Conservation (phyloP, 1,140 invertebrate species). For the Kradibia gibbosae region DNA sequence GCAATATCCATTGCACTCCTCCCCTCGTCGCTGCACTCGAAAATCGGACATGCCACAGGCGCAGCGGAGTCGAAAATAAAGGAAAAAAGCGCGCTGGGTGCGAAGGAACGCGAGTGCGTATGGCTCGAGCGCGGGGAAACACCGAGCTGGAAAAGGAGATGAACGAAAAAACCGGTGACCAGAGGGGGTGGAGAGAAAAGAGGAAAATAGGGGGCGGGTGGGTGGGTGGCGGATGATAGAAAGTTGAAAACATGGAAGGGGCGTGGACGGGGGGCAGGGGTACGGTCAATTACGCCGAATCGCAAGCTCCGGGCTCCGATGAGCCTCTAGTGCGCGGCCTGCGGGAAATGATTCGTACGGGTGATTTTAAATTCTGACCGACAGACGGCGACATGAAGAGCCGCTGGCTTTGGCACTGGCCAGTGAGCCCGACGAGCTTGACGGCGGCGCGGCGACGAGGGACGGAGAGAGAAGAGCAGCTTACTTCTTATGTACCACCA, state of each 20-base stretch:
- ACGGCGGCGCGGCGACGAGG: too few relatives aligned
- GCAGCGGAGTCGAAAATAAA: too few relatives aligned
- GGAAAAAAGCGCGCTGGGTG: too few relatives aligned
- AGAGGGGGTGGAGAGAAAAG: not conserved
- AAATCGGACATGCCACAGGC: not conserved
- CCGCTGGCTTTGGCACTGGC: too few relatives aligned
- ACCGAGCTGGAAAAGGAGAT: too few relatives aligned
- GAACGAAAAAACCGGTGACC: too few relatives aligned
- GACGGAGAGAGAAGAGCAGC: too few relatives aligned
- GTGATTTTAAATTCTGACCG: not conserved
- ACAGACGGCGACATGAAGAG: not conserved
- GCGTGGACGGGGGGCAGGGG: slow-evolving; percentile 12
- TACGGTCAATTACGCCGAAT: slow-evolving; percentile 41
- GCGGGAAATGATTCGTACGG: not conserved
- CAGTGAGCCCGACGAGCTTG: too few relatives aligned
- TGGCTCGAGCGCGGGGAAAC: too few relatives aligned
- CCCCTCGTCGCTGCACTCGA: not conserved
- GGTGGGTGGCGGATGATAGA: slow-evolving; percentile 6
- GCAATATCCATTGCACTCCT: not conserved
- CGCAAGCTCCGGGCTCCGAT: slow-evolving; percentile 30
- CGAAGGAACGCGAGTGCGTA: not conserved
- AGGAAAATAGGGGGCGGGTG: not conserved
- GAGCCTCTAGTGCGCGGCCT: slow-evolving; percentile 11
- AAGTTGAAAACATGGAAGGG: slow-evolving; percentile 40
- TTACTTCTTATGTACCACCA: too few relatives aligned